These are phyloP conservation scores for Neoitamus cyanurus DNA, from an alignment of 2,888 invertebrate genomes.

Conservation along the genomic window DNA sequence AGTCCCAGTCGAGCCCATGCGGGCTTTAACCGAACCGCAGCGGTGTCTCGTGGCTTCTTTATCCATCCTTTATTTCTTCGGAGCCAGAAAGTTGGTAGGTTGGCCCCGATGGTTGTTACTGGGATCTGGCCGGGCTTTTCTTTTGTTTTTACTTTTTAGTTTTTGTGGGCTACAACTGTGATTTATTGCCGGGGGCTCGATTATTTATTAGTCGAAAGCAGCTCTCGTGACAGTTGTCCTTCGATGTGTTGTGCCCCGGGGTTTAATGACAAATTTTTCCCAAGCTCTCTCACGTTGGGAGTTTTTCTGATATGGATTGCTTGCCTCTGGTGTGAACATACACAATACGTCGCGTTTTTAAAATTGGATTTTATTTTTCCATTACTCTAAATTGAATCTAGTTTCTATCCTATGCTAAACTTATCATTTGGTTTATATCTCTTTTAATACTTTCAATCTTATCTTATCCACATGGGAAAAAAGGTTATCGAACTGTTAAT, in stretches of 20 bases:
- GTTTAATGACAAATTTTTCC: slow-evolving; percentile 43
- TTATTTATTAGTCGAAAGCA: slow-evolving; percentile 43
- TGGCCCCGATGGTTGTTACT: slow-evolving; percentile 17
- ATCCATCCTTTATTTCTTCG: slow-evolving; percentile 6
- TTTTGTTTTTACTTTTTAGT: slow-evolving; percentile 8
- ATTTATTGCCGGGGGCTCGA: slow-evolving; percentile 36
- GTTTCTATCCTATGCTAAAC: too few species aligned
- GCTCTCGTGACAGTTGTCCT: slow-evolving; percentile 43
- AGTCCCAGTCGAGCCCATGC: neutral
- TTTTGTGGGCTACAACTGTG: slow-evolving; percentile 34
- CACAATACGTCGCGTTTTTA: neutral
- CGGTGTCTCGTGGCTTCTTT: neutral
- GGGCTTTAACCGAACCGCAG: neutral
- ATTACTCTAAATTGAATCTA: neutral
- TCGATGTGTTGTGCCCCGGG: slow-evolving; percentile 40
- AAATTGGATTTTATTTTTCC: neutral
- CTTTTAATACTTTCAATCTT: too few species aligned
- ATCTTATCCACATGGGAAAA: too few species aligned
- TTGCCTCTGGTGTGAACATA: neutral
- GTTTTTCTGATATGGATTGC: neutral
- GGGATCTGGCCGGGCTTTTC: neutral
- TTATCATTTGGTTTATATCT: too few species aligned
- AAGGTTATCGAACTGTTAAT: too few species aligned
- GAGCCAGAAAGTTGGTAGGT: slow-evolving; percentile 23
- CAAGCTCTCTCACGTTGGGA: slow-evolving; percentile 2